phyloP scores from a whole-genome alignment of 1,140 invertebrate species.

The Teleopsis dalmanni region DNA sequence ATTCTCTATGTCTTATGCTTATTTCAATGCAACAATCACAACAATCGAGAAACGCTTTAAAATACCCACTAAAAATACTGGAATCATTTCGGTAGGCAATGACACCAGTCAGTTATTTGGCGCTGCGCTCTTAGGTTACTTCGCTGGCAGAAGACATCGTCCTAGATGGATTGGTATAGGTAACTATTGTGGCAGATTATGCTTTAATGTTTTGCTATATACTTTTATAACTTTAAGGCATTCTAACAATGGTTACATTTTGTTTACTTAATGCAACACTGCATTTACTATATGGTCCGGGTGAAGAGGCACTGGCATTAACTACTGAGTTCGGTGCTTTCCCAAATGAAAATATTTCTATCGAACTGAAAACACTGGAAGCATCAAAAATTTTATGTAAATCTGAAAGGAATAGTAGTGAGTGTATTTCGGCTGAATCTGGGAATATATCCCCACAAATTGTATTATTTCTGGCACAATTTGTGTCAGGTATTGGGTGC shows the following conservation, averaged over 20 bases:
- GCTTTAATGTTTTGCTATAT: neutral
- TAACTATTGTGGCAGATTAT: conserved; percentile 1
- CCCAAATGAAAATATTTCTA: conserved; percentile 18
- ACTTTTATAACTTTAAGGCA: conserved; percentile 46
- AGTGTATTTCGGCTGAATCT: conserved; percentile 46
- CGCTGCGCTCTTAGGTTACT: conserved; percentile 27
- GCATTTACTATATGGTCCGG: conserved; percentile 65
- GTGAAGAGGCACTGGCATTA: conserved; percentile 56
- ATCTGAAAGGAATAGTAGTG: conserved; percentile 3
- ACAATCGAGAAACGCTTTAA: conserved; percentile 75
- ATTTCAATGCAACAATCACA: conserved; percentile 68
- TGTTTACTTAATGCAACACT: conserved; percentile 62
- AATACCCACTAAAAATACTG: conserved; percentile 64
- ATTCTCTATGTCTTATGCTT: conserved; percentile 63
- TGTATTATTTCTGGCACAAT: conserved; percentile 55
- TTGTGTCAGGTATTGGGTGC: conserved; percentile 57
- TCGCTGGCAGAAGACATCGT: conserved; percentile 27
- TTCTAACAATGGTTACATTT: conserved; percentile 58
- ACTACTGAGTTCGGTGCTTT: conserved; percentile 53
- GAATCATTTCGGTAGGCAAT: conserved; percentile 63
- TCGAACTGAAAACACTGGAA: neutral
- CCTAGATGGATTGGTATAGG: conserved; percentile 38
- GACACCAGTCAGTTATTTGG: conserved; percentile 39
- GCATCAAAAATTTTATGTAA: conserved; percentile 1
- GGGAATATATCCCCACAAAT: conserved; percentile 51